Evolutionary conservation across 2,113 vertebrate species (phyloP).

Genomic region (Silurus glanis): DNA sequence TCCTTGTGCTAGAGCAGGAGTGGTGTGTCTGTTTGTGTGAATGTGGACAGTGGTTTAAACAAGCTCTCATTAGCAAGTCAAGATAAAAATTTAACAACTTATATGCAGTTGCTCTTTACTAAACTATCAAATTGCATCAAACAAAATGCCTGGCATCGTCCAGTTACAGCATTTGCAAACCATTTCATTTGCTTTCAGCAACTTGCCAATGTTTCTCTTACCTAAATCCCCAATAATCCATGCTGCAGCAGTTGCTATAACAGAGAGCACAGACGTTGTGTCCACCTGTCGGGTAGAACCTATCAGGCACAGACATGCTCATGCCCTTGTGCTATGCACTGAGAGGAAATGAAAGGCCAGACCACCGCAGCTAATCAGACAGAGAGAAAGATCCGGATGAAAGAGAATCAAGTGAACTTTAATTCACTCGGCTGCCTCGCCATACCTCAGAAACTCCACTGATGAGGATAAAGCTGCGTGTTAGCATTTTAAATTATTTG

Average conservation of each 20-base stretch:
- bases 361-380: conserved; percentile 36
- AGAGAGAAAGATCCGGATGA: background rate
- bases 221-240: conserved; percentile 27
- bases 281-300: conserved; percentile 30
- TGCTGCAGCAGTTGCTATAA: conserved; percentile 3
- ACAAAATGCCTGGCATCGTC: background rate
- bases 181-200: conserved; percentile 29
- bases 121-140: background rate
- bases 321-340: background rate
- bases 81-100: background rate
- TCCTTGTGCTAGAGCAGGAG: conserved; percentile 36
- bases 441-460: conserved; percentile 28
- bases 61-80: conserved; percentile 19
- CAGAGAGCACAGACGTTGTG: conserved; percentile 4
- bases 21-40: background rate
- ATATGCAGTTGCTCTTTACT: too few species aligned
- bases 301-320: conserved; percentile 35
- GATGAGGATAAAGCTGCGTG: conserved; percentile 1
- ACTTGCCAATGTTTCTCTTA: conserved; percentile 21
- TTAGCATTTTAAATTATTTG: background rate
- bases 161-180: conserved; percentile 5
- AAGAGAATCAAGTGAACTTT: conserved; percentile 14
- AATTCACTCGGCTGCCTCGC: conserved; percentile 26
- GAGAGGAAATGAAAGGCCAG: conserved; percentile 30
- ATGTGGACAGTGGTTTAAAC: background rate